Evolutionary conservation across 2,113 vertebrate genomes (phyloP), one percentile per base, ranked within the genome.

Genomic region (Diglossa brunneiventris): DNA sequence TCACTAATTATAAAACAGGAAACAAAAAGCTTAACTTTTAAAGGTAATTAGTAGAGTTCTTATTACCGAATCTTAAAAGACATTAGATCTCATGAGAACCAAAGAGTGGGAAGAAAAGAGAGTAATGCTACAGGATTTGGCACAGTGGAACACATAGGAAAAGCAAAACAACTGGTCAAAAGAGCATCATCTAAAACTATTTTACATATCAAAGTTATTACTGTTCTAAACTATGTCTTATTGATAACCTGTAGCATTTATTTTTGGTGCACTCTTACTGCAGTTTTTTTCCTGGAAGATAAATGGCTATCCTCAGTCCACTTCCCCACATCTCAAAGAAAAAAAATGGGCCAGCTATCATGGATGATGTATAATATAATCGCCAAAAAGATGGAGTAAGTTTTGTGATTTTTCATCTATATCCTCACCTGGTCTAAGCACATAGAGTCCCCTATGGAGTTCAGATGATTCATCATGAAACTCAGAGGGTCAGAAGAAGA

Each of bases 401-500:
- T 56, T 82, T 53, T 56, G 41, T 52, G 39, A 77, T 73, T 91
- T 94, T 91, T 63, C n/a, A 41, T 80, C 67, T 15, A 13, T 59
- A 41, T 73, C n/a, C 15, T 67, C 96, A 98, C 98, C 98, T 98
- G 98, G 66, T 98, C 98, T 31, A 98, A 84, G 41, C 97, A 97
- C 78, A 96, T 59, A 1, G 97, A 97, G 96, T 98, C 98, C 2
- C 98, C 98, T 46, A 98, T 76, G n/a, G 93, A 85, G 39, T 98
- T 98, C 75, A 98, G 96, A 90, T 98, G 98, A 92, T 98, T 98
- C 96, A 98, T 98, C 98, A 98, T 98, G 93, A 98, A 98, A 94
- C 98, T 98, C 86, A 98, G 91, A 72, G 98, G 98, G 47, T 98
- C 98, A 23, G 96, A 61, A 0, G 98, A 98, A 12, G 98, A 97